Evolutionary conservation across 2,113 vertebrate species (phyloP).

Genomic region (Trochalopteron elliotii): DNA sequence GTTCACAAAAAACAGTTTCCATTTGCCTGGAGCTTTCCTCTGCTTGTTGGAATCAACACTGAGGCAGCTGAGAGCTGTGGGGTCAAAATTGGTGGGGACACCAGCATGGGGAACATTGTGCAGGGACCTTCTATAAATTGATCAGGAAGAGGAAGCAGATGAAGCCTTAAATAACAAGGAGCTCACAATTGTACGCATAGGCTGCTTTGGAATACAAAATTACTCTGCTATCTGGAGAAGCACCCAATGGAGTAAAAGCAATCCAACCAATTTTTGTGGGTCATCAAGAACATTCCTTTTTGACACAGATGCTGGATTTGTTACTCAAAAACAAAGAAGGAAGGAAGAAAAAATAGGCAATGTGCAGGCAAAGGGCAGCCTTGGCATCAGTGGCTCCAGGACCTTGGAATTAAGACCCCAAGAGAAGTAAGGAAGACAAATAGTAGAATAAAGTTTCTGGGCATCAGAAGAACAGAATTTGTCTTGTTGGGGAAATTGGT

Average conservation of each 20-base stretch:
- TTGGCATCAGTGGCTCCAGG: background rate
- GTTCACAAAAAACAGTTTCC: background rate
- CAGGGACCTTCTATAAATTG: background rate
- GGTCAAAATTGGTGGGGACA: background rate
- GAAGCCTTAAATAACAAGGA: background rate
- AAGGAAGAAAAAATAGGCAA: background rate
- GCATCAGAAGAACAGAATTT: background rate
- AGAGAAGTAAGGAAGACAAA: background rate
- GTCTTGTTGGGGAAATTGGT: background rate
- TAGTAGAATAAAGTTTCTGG: background rate
- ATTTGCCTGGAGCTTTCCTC: background rate
- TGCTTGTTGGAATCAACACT: background rate
- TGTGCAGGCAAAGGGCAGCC: background rate
- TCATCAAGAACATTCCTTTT: background rate
- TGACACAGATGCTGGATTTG: background rate
- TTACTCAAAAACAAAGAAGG: background rate
- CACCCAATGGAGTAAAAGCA: background rate
- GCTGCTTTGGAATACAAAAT: background rate
- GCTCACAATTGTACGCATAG: background rate
- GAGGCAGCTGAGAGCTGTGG: background rate
- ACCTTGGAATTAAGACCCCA: background rate
- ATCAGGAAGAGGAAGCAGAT: background rate
- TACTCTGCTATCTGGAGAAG: background rate
- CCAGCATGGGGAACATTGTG: fast-evolving
- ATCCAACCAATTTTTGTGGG: background rate